Evolutionary conservation across 2,888 invertebrate genomes (phyloP), one percentile per base, ranked within the genome.

Genomic region (Scaptomyza parva): DNA sequence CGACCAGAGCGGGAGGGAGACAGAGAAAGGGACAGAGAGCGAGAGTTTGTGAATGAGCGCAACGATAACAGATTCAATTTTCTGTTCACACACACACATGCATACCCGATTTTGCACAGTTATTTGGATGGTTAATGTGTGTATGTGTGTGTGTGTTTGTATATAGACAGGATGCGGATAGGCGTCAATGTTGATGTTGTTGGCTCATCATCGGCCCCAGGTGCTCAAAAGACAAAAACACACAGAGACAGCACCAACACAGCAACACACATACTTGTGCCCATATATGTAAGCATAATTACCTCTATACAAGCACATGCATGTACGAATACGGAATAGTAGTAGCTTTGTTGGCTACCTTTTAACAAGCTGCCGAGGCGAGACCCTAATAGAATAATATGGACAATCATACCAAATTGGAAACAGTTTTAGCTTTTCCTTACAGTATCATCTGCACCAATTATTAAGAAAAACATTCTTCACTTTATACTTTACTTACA

Each of bases 171-270:
- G 39, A 54, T 52, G 41, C 67, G 70, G 68, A 71, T 69, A 65
- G 78, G 82, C 75, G 77, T 77, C 72, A 76, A 65, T 76, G 83
- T 76, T 78, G 68, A 63, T 70, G 66, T 72, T 48, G 52, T 72
- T 48, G 48, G 60, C 70, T 68, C 69, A 48, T 55, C 63, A 51
- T 4, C 37, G 64, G 70, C 78, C 77, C 75, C 52, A 78, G 77
- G 77, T 77, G 67, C 54, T 57, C 30, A 18, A 41, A 48, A 52
- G 63, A 68, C 68, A 40, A 11, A 45, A 8, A 64, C 52, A 51
- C 51, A 26, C 43, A 14, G 8, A 64, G 48, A 51, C 45, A 26
- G 44, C 37, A 45, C 8, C 57, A 39, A 51, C 35, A 35, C 33
- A 39, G 33, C 24, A 54, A 22, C 5, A 22, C 22, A 3, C 53